Base-by-base conservation (phyloP, 2,113 vertebrate species). In the Chaenocephalus aceratus region DNA sequence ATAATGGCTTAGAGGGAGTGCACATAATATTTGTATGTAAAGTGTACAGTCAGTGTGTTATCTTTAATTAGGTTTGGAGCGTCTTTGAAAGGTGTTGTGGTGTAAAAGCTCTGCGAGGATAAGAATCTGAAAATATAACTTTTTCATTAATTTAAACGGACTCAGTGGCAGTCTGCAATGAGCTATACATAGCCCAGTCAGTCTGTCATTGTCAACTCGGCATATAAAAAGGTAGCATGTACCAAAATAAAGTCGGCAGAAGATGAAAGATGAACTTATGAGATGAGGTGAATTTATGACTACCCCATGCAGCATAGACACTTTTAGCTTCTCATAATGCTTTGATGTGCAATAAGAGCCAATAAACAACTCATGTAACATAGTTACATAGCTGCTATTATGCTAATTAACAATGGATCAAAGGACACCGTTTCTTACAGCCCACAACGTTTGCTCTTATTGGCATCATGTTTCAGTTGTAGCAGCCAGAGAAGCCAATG, bases 101-200 rank as follows among this genome's bases (percentile, higher is more conserved):
- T 14, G 10, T 5, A 56, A 60, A 16, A 13, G 34, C 9, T 51
- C 3, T 57, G 26, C 51, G 23, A 61, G 23, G 46, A 78, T 58
- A 66, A 49, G 11, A 68, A 49, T 72, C 34, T 59, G 16, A 75
- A 48, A 58, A 53, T 69, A 57, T 4, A 11, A 23, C 30, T 36
- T 53, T 58, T 36, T 18, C 58, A 80, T 83, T 54, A 78, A 72
- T 78, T 80, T 46, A 81, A 78, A 23, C 12, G 72, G 30, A 66
- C 64, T 68, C 57, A 14, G 69, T 53, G 34, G 12, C 63, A 71
- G 64, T 64, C 73, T 58, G 44, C 83, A 74, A 70, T n/a, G 6
- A 48, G 60, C 76, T 88, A 81, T 74, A 74, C 54, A 80, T 80
- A 85, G 83, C 73, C 53, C 45, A 78, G 73, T 88, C 87, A 81